Conservation (phyloP, 2,797 vertebrate species). For the Hoplostethus mediterraneus region DNA sequence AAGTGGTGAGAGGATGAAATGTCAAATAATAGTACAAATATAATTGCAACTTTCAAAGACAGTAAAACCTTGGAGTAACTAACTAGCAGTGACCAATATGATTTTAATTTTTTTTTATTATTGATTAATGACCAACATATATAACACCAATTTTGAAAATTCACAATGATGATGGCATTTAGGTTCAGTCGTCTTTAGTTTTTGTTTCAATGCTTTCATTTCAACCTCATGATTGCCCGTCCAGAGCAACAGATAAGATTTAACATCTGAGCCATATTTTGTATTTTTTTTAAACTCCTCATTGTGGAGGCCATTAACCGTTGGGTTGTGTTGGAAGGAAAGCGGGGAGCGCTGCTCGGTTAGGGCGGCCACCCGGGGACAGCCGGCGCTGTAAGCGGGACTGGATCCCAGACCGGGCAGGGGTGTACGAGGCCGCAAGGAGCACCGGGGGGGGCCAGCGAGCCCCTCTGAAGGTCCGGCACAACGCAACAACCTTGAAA, state of each 20-base stretch:
- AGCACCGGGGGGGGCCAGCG: background rate
- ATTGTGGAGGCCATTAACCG: background rate
- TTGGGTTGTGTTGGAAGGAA: background rate
- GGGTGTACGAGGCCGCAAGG: background rate
- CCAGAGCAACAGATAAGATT: background rate
- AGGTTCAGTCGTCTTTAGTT: too few species aligned
- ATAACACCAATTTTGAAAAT: too few species aligned
- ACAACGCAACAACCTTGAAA: slow-evolving; percentile 52
- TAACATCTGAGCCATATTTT: background rate
- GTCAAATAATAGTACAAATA: too few species aligned
- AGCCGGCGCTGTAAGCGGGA: slow-evolving; percentile 13
- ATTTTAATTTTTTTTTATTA: too few species aligned
- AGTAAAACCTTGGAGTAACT: too few species aligned
- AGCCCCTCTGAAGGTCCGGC: slow-evolving; percentile 9
- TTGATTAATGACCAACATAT: too few species aligned
- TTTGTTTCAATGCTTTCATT: too few species aligned
- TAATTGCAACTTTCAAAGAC: background rate
- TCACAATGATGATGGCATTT: too few species aligned
- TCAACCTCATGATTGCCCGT: too few species aligned
- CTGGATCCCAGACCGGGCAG: slow-evolving; percentile 12
- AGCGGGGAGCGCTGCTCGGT: slow-evolving; percentile 2
- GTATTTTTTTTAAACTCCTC: background rate
- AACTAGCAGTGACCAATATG: too few species aligned
- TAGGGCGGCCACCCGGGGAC: background rate
- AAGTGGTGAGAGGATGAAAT: too few species aligned